Evolutionary conservation across 2,113 vertebrate species (phyloP), one percentile per base, ranked within the genome.

Genomic region (Lampris megalopsis): DNA sequence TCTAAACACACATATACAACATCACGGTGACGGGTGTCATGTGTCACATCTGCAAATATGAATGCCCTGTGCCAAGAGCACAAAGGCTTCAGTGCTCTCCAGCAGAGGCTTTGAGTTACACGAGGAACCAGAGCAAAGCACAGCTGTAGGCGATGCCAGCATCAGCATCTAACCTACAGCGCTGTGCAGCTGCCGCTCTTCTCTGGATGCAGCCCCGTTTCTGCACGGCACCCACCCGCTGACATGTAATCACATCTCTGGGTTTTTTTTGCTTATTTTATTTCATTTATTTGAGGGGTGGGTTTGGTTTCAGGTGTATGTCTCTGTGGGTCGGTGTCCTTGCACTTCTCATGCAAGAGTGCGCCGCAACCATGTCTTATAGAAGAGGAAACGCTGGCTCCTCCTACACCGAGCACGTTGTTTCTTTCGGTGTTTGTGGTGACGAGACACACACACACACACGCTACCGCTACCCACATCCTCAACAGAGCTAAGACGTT

Each of bases 371-470:
- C 79, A 73, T 77, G 54, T 81, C 67, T 74, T 58, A 74, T 13
- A 56, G 73, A 71, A 75, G 85, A 88, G 89, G 89, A 88, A 87
- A 58, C 3, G 41, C 11, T 68, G 80, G 62, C 83, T 89, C 90
- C 85, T 88, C 91, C 86, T 81, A 63, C 80, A 63, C 7, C 1
- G 38, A 40, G 35, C 11, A 1, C 24, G 36, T 54, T 58, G 65
- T 41, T 42, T 79, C 57, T 45, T 59, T 13, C 49, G 54, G 45
- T 42, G 59, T 40, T n/a, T 48, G 56, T 43, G 69, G 36, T 66
- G 76, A 75, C 79, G 69, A 68, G 75, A 60, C 63, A 58, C 75
- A 71, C 49, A 77, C 80, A 66, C 59, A 75, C 68, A 62, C 37
- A 24, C 54, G 6, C 6, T 24, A 24, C 24, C 24, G 24, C 24